Evolutionary conservation across 2,113 vertebrate genomes (phyloP).

Genomic region (Odocoileus hemionus): DNA sequence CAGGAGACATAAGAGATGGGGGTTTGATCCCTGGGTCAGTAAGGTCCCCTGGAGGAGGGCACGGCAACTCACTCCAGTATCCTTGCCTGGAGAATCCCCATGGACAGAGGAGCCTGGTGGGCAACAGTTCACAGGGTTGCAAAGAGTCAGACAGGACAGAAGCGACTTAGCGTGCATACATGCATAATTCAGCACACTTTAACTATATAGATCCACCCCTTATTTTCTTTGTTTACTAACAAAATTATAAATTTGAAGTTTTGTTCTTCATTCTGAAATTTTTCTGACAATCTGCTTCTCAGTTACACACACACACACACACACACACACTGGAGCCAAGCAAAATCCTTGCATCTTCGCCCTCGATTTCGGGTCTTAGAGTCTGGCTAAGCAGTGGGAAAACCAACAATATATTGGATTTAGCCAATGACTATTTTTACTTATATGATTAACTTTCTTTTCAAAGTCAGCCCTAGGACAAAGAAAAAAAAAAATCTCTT

Average conservation of each 20-base stretch:
- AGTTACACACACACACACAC: background rate
- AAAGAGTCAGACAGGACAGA: background rate
- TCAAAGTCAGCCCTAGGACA: conserved; percentile 17
- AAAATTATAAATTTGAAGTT: background rate
- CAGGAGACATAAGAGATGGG: background rate
- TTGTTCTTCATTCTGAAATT: background rate
- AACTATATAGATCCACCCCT: background rate
- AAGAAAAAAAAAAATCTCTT: conserved; percentile 2
- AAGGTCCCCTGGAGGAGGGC: background rate
- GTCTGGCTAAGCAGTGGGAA: background rate
- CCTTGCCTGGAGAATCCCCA: background rate
- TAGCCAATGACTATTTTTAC: conserved; percentile 34
- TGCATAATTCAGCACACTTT: background rate
- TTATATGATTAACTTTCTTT: conserved; percentile 28
- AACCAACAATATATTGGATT: conserved; percentile 27
- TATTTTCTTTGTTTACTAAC: background rate
- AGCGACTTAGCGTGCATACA: background rate
- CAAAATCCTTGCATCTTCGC: background rate
- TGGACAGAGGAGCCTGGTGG: background rate
- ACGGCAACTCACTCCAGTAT: background rate
- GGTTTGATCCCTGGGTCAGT: background rate
- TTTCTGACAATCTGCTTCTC: background rate
- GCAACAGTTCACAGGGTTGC: background rate
- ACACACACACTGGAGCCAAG: background rate
- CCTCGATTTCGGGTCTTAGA: background rate